Base-by-base conservation (phyloP, 2,113 vertebrate species). In the Narcine bancroftii region DNA sequence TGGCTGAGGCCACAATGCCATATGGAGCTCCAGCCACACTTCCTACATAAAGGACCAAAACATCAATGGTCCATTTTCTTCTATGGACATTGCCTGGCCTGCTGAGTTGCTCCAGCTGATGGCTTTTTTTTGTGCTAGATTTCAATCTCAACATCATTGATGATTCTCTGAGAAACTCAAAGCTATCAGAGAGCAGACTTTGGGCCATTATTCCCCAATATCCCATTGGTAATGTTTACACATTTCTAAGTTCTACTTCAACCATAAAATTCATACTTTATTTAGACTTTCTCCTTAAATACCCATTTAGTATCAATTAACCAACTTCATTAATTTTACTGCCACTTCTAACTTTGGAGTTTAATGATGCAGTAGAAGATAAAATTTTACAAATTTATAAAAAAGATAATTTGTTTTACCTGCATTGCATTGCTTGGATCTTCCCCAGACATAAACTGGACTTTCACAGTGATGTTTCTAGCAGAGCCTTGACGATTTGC, bases 361-460 rank as follows among this genome's bases (percentile, higher is more conserved):
- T 36, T 42, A 33, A 2, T 39, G 29, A 17, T 13, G 0, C 85
- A 7, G 17, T 13, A 1, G 11, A 83, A 26, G 9, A 50, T 53
- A 29, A 53, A 85, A 85, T 83, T 19, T 85, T 56, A 60, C 33
- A 85, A 60, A 36, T 85, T 33, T 3, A 36, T 45, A 6, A 60
- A 60, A n/a, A 21, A 19, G 33, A 60, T 36, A 6, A 56, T 87
- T 63, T 87, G 50, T 7, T 96, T 94, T 97, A 99, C 98, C 95
- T 96, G 97, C 98, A 99, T 97, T 85, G 99, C 98, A 92, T 98
- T 99, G 95, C 96, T 99, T 7, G 96, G 95, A 94, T 99, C 99
- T 93, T 99, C 99, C 77, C 98, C 99, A 0, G 97, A 99, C 99
- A 99, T 99, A 94, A 99, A 99, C 95, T 99, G 99, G 92, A 99